Evolutionary conservation across 2,888 invertebrate genomes (phyloP).

Genomic region (Doris montereyensis): DNA sequence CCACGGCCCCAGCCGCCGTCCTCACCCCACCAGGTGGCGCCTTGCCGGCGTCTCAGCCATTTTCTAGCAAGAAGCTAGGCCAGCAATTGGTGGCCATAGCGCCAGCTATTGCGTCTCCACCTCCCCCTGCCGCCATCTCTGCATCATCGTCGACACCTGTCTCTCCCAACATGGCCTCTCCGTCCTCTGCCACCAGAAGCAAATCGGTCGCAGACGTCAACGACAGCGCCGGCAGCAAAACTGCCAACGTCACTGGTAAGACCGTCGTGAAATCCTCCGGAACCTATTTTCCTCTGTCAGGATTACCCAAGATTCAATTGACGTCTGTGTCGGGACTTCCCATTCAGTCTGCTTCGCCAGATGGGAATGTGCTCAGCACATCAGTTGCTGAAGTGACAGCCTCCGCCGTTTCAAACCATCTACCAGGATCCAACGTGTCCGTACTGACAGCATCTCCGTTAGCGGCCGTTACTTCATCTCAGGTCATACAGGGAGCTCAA

Average conservation of each 20-base stretch:
- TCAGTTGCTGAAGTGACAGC: neutral
- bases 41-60: slow-evolving; percentile 26
- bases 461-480: neutral
- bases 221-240: neutral
- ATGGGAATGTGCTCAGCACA: neutral
- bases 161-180: neutral
- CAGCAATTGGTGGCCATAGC: slow-evolving; percentile 47
- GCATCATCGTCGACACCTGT: no score
- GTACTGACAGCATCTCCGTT: neutral
- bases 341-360: neutral
- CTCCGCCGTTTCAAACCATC: no score
- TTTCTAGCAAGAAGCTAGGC: slow-evolving; percentile 25
- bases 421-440: neutral
- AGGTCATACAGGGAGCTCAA: no score
- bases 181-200: slow-evolving; percentile 40
- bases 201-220: neutral
- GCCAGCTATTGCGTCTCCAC: slow-evolving; percentile 39
- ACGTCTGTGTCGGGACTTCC: slow-evolving; percentile 11
- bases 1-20: slow-evolving; percentile 42
- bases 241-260: slow-evolving; percentile 19
- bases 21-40: slow-evolving; percentile 38
- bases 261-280: slow-evolving; percentile 92
- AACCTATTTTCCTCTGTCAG: slow-evolving; percentile 89
- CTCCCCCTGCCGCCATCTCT: neutral
- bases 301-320: slow-evolving; percentile 43